Conservation (phyloP, 2,888 invertebrate species). For the Caenorhabditis wallacei region DNA sequence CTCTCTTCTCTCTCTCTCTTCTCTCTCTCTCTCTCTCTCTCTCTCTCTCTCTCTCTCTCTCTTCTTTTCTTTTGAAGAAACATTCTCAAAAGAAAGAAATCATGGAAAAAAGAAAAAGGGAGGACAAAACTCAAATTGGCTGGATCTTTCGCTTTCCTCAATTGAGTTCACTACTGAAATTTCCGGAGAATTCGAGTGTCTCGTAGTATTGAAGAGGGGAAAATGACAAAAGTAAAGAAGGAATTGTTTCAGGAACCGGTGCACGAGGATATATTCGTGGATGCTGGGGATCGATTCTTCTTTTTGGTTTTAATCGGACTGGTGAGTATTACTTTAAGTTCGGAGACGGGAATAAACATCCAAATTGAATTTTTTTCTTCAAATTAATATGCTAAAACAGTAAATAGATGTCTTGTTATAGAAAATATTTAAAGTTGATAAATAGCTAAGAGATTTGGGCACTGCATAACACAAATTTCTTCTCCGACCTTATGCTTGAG, state of each 20-base stretch:
- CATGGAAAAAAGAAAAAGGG: neutral
- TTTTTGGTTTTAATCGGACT: conserved; percentile 79
- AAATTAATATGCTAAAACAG: too few relatives aligned
- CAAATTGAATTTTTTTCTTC: too few relatives aligned
- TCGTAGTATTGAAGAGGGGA: conserved; percentile 7
- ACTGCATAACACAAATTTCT: too few relatives aligned
- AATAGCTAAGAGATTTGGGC: too few relatives aligned
- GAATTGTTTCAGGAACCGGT: conserved; percentile 76
- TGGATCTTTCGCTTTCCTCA: conserved; percentile 12
- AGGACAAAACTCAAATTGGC: conserved; percentile 48
- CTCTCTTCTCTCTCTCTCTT: neutral
- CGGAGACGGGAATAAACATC: too few relatives aligned
- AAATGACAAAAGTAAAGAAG: neutral
- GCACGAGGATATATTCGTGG: conserved; percentile 80
- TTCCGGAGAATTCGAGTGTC: conserved; percentile 27
- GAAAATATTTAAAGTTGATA: too few relatives aligned
- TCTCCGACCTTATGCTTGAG: too few relatives aligned
- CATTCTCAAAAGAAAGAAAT: neutral
- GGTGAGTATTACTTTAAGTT: conserved; percentile 59
- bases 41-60: neutral
- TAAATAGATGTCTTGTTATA: too few relatives aligned
- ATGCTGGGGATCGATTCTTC: conserved; percentile 75
- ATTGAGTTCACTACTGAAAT: conserved; percentile 13
- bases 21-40: conserved; percentile 4
- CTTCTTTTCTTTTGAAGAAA: conserved; percentile 7